phyloP scores from a whole-genome alignment of 2,113 vertebrate species.

The Syngnathus typhle region DNA sequence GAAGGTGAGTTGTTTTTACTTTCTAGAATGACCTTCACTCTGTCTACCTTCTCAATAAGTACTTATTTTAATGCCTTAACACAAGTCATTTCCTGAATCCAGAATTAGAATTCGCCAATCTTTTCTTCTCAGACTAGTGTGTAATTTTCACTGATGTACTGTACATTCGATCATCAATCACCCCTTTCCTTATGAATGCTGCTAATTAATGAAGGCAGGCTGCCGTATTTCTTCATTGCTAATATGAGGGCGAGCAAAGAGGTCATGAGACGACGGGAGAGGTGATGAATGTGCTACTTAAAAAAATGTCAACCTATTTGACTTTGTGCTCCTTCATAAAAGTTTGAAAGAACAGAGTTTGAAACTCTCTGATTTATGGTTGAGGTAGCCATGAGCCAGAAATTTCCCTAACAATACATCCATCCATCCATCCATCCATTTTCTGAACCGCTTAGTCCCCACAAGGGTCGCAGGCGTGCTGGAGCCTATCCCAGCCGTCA shows the following conservation, averaged over 20 bases:
- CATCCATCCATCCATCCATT: no score
- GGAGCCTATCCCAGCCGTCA: no score
- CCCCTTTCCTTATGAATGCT: constrained; percentile 40
- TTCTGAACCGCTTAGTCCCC: no score
- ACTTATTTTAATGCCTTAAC: constrained; percentile 26
- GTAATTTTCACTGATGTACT: constrained; percentile 47
- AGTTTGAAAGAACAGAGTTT: constrained; percentile 20
- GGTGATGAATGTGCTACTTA: constrained; percentile 57
- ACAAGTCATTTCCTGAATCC: constrained; percentile 22
- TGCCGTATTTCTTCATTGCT: constrained; percentile 39
- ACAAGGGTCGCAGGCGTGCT: no score
- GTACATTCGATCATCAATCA: constrained; percentile 64
- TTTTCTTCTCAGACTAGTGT: constrained; percentile 26
- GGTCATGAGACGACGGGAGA: constrained; percentile 37
- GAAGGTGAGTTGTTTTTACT: constrained; percentile 74
- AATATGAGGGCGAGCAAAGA: constrained; percentile 20
- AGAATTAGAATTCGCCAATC: constrained; percentile 40
- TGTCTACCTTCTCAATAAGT: constrained; percentile 9
- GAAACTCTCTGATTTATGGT: constrained; percentile 6
- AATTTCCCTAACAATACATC: no score
- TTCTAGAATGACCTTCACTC: constrained; percentile 10
- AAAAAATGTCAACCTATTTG: constrained; percentile 23
- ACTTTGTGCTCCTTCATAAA: constrained; percentile 7
- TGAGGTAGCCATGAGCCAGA: neutral
- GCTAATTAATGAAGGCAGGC: constrained; percentile 57